These are phyloP conservation scores for Nemopilema nomurai DNA, from an alignment of 30 jellyfish, hydroid and myxozoan species.

Conservation along the genomic window DNA sequence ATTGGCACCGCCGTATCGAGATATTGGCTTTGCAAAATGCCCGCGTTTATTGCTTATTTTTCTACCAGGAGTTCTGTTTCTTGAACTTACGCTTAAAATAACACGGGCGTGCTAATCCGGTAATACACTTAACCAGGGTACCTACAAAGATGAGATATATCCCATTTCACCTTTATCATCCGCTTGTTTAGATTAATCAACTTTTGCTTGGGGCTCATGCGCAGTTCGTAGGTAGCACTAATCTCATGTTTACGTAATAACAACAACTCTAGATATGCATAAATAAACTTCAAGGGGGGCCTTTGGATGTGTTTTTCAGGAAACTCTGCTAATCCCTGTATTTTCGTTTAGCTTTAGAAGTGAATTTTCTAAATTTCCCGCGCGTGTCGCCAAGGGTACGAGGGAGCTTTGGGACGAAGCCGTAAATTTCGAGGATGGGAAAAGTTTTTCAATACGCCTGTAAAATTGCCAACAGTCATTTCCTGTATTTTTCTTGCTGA, in stretches of 20 bases:
- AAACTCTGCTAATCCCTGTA: constrained; percentile 22
- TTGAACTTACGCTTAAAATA: constrained; percentile 27
- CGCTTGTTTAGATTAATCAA: constrained; percentile 49
- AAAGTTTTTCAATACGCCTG: no score
- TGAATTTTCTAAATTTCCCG: neutral
- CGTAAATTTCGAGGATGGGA: no score
- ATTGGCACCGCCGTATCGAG: neutral
- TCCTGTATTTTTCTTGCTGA: no score
- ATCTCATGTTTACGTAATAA: constrained; percentile 54
- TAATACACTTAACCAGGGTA: constrained; percentile 53
- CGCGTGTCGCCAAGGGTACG: neutral
- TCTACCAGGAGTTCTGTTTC: constrained; percentile 9
- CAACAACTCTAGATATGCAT: constrained; percentile 5
- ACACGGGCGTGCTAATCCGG: constrained; percentile 53
- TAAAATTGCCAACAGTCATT: no score
- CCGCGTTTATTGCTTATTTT: neutral
- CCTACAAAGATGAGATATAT: constrained; percentile 36
- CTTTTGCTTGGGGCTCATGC: constrained; percentile 49
- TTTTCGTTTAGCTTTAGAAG: constrained; percentile 20
- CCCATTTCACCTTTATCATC: constrained; percentile 31
- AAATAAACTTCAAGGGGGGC: constrained; percentile 60
- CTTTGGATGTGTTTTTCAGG: constrained; percentile 22
- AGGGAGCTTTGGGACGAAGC: neutral
- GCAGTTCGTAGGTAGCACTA: constrained; percentile 26
- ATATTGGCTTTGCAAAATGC: constrained; percentile 8